These are phyloP conservation scores for Aricia agestis DNA, from an alignment of 1,140 invertebrate species.

Conservation along the genomic window DNA sequence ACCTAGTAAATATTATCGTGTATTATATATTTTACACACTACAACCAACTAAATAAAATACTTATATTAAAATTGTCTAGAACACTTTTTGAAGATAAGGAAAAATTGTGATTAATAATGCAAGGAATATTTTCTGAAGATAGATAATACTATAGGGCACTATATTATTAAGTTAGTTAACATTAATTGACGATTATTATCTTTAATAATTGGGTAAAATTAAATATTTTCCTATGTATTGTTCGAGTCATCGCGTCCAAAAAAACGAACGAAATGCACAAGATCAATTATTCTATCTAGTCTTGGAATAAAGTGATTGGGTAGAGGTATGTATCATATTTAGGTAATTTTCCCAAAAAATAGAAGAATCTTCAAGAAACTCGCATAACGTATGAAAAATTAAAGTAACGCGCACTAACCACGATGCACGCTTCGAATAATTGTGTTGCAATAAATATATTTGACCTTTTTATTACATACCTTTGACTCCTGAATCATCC, in stretches of 20 bases:
- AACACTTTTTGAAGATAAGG: no score
- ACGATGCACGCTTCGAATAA: constrained; percentile 28
- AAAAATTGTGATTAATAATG: no score
- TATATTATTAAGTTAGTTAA: neutral
- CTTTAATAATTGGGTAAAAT: neutral
- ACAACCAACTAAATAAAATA: no score
- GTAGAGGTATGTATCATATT: neutral
- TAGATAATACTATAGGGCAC: no score
- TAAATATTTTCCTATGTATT: neutral
- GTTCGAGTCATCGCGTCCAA: neutral
- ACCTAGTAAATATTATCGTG: no score
- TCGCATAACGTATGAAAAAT: neutral
- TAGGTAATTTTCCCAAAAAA: neutral
- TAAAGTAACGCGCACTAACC: constrained; percentile 28
- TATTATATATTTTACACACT: no score
- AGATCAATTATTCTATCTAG: neutral
- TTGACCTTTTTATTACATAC: constrained; percentile 34
- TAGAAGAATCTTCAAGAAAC: neutral
- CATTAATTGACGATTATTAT: neutral
- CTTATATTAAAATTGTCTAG: no score
- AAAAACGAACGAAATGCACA: neutral
- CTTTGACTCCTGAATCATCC: constrained; percentile 51
- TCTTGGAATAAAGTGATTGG: neutral
- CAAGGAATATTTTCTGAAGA: no score
- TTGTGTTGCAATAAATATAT: constrained; percentile 24